These are phyloP conservation scores for Peribatodes rhomboidaria DNA, from an alignment of 2,888 invertebrate species.

Conservation along the genomic window DNA sequence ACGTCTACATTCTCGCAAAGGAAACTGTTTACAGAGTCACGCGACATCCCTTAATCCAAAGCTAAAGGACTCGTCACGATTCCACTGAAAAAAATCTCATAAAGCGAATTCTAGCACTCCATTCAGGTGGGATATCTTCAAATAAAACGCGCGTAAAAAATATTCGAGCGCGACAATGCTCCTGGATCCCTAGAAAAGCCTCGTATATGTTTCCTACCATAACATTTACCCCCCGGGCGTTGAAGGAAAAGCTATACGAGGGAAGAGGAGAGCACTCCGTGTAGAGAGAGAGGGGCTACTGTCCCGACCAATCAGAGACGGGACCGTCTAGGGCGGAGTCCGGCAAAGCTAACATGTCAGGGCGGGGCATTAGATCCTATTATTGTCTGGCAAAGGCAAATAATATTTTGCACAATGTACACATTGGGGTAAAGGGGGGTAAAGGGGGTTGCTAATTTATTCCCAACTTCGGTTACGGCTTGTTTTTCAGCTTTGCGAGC, in stretches of 20 bases:
- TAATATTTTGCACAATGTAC: conserved; percentile 91
- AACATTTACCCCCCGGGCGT: conserved; percentile 87
- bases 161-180: conserved; percentile 79
- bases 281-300: conserved; percentile 58
- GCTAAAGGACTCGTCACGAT: conserved; percentile 65
- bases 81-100: conserved; percentile 72
- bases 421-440: conserved; percentile 85
- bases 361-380: conserved; percentile 85
- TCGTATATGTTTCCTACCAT: conserved; percentile 86
- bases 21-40: conserved; percentile 70
- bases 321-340: conserved; percentile 70
- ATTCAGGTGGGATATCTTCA: conserved; percentile 81
- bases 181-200: conserved; percentile 78
- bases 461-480: conserved; percentile 86
- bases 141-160: conserved; percentile 83
- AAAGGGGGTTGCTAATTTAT: conserved; percentile 83
- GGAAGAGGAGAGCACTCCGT: conserved; percentile 56
- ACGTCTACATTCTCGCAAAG: conserved; percentile 57
- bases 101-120: conserved; percentile 82
- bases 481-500: conserved; percentile 86
- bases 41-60: conserved; percentile 72
- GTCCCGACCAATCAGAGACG: conserved; percentile 67
- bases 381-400: conserved; percentile 89
- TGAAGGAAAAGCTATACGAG: conserved; percentile 80
- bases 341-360: conserved; percentile 86